Evolutionary conservation across 2,797 vertebrate genomes (phyloP).

Genomic region (Chrysocyon brachyurus): DNA sequence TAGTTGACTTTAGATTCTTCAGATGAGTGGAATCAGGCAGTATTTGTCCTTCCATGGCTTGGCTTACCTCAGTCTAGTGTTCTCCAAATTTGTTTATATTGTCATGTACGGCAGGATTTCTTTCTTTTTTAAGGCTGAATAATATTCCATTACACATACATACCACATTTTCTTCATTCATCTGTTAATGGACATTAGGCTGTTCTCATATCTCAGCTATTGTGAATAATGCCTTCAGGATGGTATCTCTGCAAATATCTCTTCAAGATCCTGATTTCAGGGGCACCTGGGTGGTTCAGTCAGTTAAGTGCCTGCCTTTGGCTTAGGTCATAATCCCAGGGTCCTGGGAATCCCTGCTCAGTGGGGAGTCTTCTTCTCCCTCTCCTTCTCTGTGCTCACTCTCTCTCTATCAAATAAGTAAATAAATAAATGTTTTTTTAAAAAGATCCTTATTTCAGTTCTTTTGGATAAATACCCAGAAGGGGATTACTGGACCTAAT

Average conservation of each 20-base stretch:
- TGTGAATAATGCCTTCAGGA: not conserved
- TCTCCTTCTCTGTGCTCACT: no score
- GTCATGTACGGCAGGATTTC: not conserved
- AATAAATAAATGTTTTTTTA: no score
- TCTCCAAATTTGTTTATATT: not conserved
- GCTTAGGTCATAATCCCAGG: no score
- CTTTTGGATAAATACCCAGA: not conserved
- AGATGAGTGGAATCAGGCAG: not conserved
- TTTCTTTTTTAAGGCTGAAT: not conserved
- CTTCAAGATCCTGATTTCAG: not conserved
- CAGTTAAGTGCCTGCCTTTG: no score
- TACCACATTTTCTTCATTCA: not conserved
- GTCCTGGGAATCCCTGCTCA: no score
- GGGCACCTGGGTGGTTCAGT: no score
- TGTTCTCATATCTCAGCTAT: not conserved
- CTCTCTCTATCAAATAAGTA: no score
- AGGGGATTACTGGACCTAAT: not conserved
- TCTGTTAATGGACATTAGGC: not conserved
- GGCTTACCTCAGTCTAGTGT: not conserved
- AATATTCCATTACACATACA: not conserved
- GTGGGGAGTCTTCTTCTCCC: no score
- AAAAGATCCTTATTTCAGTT: not conserved
- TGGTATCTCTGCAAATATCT: not conserved
- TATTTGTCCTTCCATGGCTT: not conserved
- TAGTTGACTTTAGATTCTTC: not conserved